Conservation (phyloP, 2,113 vertebrate species). For the Scatophagus argus region DNA sequence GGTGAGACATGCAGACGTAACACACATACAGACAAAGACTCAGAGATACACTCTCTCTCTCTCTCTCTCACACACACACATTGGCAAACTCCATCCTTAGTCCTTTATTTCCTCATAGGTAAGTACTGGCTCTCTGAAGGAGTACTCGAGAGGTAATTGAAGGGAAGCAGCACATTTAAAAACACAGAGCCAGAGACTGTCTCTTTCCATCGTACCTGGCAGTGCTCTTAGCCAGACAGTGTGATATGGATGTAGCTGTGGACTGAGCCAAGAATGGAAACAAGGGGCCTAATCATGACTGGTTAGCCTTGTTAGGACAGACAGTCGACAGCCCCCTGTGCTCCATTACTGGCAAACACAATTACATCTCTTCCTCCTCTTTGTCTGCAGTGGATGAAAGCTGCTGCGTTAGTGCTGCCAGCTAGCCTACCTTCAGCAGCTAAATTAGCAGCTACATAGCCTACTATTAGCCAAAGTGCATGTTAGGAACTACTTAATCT, state of each 20-base stretch:
- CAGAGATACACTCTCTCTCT: background rate
- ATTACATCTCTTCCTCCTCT: slow-evolving; percentile 77
- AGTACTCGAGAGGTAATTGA: slow-evolving; percentile 71
- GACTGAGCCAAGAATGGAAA: slow-evolving; percentile 69
- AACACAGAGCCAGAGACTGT: slow-evolving; percentile 35
- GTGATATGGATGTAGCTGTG: slow-evolving; percentile 50
- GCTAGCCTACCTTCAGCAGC: slow-evolving; percentile 39
- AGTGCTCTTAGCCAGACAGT: slow-evolving; percentile 57
- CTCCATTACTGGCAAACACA: slow-evolving; percentile 81
- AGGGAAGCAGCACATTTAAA: slow-evolving; percentile 70
- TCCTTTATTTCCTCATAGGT: slow-evolving; percentile 61
- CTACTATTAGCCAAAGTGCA: slow-evolving; percentile 39
- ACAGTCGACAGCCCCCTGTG: slow-evolving; percentile 69
- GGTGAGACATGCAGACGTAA: slow-evolving; percentile 75
- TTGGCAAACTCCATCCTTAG: slow-evolving; percentile 16
- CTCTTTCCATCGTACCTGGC: slow-evolving; percentile 51
- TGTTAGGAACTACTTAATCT: slow-evolving; percentile 23
- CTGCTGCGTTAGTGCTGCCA: slow-evolving; percentile 43
- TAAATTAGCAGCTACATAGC: slow-evolving; percentile 35
- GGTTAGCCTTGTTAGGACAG: slow-evolving; percentile 76
- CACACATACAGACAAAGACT: background rate
- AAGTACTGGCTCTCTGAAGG: slow-evolving; percentile 56
- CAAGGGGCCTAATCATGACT: slow-evolving; percentile 70
- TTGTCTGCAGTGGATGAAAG: slow-evolving; percentile 59
- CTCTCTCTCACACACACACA: background rate